phyloP scores from a whole-genome alignment of 2,113 vertebrate genomes.

The Fregetta grallaria region DNA sequence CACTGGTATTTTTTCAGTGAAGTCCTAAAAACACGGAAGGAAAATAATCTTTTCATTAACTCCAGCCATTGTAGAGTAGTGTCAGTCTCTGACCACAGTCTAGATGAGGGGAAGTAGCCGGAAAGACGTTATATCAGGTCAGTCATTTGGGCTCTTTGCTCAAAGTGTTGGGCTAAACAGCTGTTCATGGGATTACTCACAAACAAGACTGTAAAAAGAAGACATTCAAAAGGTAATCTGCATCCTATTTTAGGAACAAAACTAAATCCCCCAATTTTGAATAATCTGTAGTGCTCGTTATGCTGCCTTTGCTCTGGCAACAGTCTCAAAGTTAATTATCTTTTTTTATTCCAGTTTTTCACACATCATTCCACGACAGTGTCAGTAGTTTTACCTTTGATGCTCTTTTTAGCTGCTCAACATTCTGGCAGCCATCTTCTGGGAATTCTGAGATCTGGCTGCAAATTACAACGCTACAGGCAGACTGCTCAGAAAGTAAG shows the following conservation, averaged over 20 bases:
- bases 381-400: not conserved
- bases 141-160: not conserved
- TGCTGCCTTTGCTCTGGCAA: conserved; percentile 8
- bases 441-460: not conserved
- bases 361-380: not conserved
- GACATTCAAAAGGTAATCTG: conserved; percentile 17
- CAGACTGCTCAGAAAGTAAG: not conserved
- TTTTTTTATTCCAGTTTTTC: conserved; percentile 16
- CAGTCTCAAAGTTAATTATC: conserved; percentile 10
- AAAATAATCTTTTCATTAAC: not conserved
- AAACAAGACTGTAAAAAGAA: conserved; percentile 30
- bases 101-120: not conserved
- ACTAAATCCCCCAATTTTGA: not conserved
- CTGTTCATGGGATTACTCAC: not conserved
- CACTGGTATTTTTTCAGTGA: not conserved
- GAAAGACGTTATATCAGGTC: not conserved
- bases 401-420: conserved; percentile 12
- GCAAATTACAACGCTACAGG: not conserved
- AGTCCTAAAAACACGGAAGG: not conserved
- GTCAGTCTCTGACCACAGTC: not conserved
- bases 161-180: not conserved
- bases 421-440: not conserved
- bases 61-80: not conserved
- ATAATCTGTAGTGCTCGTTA: not conserved
- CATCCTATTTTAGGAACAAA: conserved; percentile 7